Evolutionary conservation across 2,888 invertebrate genomes (phyloP), one percentile per base, ranked within the genome.

Genomic region (Gastrophysa polygoni): DNA sequence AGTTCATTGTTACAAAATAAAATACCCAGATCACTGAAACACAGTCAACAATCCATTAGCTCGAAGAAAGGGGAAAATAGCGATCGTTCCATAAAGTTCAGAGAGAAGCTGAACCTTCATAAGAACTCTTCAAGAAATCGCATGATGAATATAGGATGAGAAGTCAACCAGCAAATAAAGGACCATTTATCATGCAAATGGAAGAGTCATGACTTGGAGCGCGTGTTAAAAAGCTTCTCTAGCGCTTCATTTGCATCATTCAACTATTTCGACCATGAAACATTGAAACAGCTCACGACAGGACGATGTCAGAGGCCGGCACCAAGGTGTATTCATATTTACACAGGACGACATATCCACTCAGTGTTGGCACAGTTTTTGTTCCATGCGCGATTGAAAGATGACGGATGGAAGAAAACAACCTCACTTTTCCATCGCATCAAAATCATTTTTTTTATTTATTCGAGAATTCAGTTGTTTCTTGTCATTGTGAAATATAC

Each of bases 181-280:
- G 54, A 61, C 67, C 65, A 70, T 71, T 69, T 68, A 70, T 72
- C 72, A 72, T 69, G 62, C 63, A 68, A 71, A 71, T 72, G 71
- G 68, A 64, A 70, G 67, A 71, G 70, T 71, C 70, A 68, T 71
- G 69, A 71, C 67, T 70, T 65, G 67, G 67, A 64, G 70, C 68
- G 63, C 62, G 62, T 60, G 64, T 61, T 63, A 59, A 61, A 61
- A 71, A 68, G 68, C 64, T 70, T 66, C 59, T 58, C 17, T 47
- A 14, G 52, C 58, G 29, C 47, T 66, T 71, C 60, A 73, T 73
- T 73, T 71, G 67, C 71, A 70, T 72, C 71, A 69, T 66, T 71
- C 66, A 66, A 64, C 57, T 64, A 67, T 66, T 61, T 64, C 63
- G 62, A 59, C 64, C 58, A 51, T 69, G 65, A 63, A 59, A 59